Conservation (phyloP, 2,888 invertebrate genomes). For the Drosophila mulleri region DNA sequence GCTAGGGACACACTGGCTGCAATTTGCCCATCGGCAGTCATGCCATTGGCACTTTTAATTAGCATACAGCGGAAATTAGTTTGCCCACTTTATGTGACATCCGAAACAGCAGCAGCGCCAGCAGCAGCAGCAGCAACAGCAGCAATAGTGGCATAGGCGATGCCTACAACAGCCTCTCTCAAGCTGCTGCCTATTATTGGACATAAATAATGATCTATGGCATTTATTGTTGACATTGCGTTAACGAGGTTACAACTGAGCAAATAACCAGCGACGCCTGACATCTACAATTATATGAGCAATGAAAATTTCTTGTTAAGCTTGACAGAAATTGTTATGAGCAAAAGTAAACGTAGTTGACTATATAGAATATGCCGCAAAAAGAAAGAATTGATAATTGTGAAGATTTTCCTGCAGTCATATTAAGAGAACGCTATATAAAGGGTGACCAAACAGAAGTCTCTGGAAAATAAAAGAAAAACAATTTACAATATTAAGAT, state of each 20-base stretch:
- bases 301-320: slow-evolving; percentile 49
- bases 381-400: not conserved
- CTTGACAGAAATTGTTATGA: slow-evolving; percentile 1
- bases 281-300: slow-evolving; percentile 65
- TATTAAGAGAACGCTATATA: not conserved
- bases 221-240: slow-evolving; percentile 70
- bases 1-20: slow-evolving; percentile 33
- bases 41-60: slow-evolving; percentile 73
- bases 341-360: not conserved
- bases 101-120: slow-evolving; percentile 18
- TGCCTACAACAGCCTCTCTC: slow-evolving; percentile 19
- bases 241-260: slow-evolving; percentile 55
- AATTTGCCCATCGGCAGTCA: slow-evolving; percentile 67
- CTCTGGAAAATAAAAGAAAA: not conserved
- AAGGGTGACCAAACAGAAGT: not conserved
- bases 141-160: slow-evolving; percentile 10
- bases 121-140: slow-evolving; percentile 3
- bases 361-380: not conserved
- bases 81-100: slow-evolving; percentile 58
- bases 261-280: slow-evolving; percentile 16
- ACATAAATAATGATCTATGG: slow-evolving; percentile 67
- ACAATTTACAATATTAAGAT: too few species aligned
- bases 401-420: not conserved
- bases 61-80: slow-evolving; percentile 77
- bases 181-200: not conserved